Percentiles rank a stretch among this genome's conserved stretches.
Evolutionary conservation across 2,888 invertebrate species (phyloP).

Genomic region (Melipona beecheii): DNA sequence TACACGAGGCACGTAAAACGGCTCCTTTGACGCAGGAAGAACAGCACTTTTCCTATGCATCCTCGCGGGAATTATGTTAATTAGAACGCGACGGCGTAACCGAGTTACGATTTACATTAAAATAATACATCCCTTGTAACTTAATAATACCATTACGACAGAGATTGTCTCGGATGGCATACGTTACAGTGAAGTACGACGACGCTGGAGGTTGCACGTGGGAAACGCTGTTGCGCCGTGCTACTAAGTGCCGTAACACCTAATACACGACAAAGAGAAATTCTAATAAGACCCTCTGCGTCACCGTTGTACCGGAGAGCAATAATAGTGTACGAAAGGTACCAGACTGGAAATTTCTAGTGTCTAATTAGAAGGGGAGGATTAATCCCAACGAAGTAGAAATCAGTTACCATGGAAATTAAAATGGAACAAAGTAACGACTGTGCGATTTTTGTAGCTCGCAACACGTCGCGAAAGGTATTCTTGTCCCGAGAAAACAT

Average conservation of each 20-base stretch:
- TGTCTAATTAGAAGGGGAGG: not conserved
- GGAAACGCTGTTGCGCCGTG: conserved; percentile 58
- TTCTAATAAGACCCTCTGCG: conserved; percentile 64
- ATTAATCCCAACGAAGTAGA: not conserved
- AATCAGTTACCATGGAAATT: not conserved
- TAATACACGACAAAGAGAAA: conserved; percentile 67
- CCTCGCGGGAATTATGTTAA: conserved; percentile 12
- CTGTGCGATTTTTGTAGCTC: too few species aligned
- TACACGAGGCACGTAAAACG: not conserved
- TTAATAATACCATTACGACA: conserved; percentile 59
- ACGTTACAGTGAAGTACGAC: conserved; percentile 59
- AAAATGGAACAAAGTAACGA: not conserved
- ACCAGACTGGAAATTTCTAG: conserved; percentile 29
- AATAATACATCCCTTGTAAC: conserved; percentile 61
- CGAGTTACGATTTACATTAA: conserved; percentile 52
- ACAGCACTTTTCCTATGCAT: not conserved
- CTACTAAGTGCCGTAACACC: conserved; percentile 67
- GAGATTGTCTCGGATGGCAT: conserved; percentile 62
- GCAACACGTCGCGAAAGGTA: not conserved
- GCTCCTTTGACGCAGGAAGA: not conserved
- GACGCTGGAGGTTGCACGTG: conserved; percentile 62
- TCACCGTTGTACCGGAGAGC: conserved; percentile 37
- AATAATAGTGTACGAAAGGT: conserved; percentile 52
- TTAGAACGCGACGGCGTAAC: conserved; percentile 20
- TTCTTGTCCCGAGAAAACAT: too few species aligned